These are phyloP conservation scores for Drosophila anomelani DNA, from an alignment of 2,888 invertebrate genomes.

Conservation along the genomic window DNA sequence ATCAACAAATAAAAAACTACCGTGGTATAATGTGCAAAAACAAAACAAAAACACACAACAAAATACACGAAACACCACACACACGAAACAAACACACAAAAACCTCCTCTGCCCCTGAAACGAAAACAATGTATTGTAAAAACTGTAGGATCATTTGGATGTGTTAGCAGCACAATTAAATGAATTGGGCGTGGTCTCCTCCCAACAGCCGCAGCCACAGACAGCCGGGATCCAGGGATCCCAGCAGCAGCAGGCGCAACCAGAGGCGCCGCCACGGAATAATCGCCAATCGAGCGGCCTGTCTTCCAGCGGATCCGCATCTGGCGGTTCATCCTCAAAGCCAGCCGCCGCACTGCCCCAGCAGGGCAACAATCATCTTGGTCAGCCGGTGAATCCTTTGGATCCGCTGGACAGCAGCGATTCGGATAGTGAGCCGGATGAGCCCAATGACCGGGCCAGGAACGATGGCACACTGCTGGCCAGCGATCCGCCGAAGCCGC, in stretches of 20 bases:
- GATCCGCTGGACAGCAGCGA: conserved; percentile 90
- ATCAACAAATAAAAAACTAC: conserved; percentile 44
- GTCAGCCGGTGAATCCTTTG: conserved; percentile 86
- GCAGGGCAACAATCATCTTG: conserved; percentile 84
- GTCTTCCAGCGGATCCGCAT: conserved; percentile 52
- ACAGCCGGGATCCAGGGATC: conserved; percentile 81
- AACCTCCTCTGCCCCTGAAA: conserved; percentile 64
- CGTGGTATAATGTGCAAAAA: conserved; percentile 50
- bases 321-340: conserved; percentile 77
- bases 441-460: conserved; percentile 91
- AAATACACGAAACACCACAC: conserved; percentile 33
- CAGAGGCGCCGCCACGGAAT: conserved; percentile 90
- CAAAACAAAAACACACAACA: conserved; percentile 16
- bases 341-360: conserved; percentile 83
- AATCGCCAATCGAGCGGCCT: conserved; percentile 83
- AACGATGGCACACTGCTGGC: conserved; percentile 98
- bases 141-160: conserved; percentile 93
- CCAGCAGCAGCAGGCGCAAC: conserved; percentile 86
- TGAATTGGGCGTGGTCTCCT: conserved; percentile 93
- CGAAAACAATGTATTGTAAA: conserved; percentile 71
- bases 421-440: conserved; percentile 93
- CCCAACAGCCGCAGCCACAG: conserved; percentile 84
- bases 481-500: conserved; percentile 98
- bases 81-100: conserved; percentile 62
- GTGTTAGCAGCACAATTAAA: conserved; percentile 97